Evolutionary conservation across 2,113 vertebrate species (phyloP).

Genomic region (Campylorhamphus procurvoides): DNA sequence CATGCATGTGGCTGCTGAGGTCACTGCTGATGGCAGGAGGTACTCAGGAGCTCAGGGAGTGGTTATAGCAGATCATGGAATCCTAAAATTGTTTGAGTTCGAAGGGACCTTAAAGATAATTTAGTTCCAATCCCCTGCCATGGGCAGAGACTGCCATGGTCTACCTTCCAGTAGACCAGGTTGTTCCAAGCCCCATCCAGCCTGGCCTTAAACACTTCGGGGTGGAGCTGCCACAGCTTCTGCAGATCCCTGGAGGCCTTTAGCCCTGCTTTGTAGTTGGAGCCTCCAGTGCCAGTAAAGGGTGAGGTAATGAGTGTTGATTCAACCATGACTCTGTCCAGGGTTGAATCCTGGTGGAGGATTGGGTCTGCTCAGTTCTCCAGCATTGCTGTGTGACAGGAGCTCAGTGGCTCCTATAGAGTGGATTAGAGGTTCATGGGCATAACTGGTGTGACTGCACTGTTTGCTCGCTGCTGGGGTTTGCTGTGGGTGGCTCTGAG

Average conservation of each 20-base stretch:
- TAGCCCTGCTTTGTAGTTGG: not conserved
- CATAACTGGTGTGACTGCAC: not conserved
- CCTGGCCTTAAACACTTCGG: not conserved
- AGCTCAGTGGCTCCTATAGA: not conserved
- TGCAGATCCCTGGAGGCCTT: not conserved
- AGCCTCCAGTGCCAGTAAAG: not conserved
- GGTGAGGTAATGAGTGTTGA: not conserved
- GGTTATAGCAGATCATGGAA: not conserved
- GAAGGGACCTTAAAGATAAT: not conserved
- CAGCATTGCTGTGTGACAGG: not conserved
- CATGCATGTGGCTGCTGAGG: not conserved
- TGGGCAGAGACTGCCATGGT: not conserved
- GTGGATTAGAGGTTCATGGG: rapidly evolving
- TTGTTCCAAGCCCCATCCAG: not conserved
- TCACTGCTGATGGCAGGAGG: too few species aligned
- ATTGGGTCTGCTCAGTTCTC: not conserved
- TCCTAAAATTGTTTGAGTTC: not conserved
- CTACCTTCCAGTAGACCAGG: not conserved
- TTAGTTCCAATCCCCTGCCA: not conserved
- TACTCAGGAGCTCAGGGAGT: not conserved
- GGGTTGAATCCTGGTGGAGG: not conserved
- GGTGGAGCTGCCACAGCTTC: not conserved
- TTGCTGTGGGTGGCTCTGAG: not conserved
- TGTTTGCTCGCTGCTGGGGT: rapidly evolving
- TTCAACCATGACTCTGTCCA: not conserved